These are phyloP conservation scores for Chironomus riparius DNA, from an alignment of 2,888 invertebrate genomes.

Conservation along the genomic window DNA sequence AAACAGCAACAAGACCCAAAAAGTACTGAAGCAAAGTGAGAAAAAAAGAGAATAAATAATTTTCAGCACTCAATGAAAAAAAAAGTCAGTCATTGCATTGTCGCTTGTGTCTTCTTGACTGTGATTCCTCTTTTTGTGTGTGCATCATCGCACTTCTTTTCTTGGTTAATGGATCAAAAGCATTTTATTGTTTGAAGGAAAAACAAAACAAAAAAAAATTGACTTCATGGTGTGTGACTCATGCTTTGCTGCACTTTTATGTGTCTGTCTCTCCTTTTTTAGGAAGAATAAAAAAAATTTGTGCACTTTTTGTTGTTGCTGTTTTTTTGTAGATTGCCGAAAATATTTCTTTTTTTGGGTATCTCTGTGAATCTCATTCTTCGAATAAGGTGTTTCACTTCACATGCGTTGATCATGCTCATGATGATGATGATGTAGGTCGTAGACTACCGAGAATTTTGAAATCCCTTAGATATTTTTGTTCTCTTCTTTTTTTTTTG, in stretches of 20 bases:
- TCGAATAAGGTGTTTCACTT: too few relatives aligned
- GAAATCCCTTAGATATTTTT: neutral
- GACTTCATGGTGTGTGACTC: neutral
- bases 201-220: too few relatives aligned
- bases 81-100: neutral
- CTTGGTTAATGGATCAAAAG: neutral
- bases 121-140: neutral
- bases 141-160: neutral
- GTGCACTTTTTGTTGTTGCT: neutral
- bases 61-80: neutral
- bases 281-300: neutral
- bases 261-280: neutral
- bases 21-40: neutral
- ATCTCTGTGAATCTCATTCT: too few relatives aligned
- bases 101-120: neutral
- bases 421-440: constrained; percentile 16
- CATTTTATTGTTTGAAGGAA: too few relatives aligned
- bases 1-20: neutral
- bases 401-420: neutral
- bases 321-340: neutral
- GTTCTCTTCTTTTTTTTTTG: neutral
- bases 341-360: neutral
- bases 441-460: constrained; percentile 22
- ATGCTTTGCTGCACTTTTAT: constrained; percentile 3
- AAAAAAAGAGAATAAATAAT: neutral